phyloP scores from a whole-genome alignment of 2,797 vertebrate species.

The Cichlasoma orientale region DNA sequence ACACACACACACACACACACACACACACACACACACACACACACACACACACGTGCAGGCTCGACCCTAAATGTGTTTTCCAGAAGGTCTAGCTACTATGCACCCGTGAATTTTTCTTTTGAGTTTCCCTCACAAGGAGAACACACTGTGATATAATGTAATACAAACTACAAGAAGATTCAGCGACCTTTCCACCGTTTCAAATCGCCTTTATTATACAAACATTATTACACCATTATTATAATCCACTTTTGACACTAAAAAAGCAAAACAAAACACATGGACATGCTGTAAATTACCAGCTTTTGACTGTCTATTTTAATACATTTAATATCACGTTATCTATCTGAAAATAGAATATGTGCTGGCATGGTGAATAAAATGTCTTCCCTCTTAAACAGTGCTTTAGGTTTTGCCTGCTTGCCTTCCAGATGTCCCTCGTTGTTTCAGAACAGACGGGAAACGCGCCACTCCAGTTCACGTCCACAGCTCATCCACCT shows the following conservation, averaged over 20 bases:
- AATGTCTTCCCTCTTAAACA: background rate
- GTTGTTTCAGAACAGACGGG: constrained; percentile 61
- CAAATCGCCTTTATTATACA: background rate
- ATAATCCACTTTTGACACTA: background rate
- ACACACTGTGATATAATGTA: constrained; percentile 3
- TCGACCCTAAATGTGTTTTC: constrained; percentile 35
- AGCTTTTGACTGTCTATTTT: background rate
- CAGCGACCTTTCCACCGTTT: background rate
- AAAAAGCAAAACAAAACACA: background rate
- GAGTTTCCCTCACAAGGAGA: background rate
- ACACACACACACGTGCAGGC: constrained; percentile 10
- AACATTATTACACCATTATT: background rate
- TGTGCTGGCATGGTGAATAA: background rate
- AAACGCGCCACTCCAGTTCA: constrained; percentile 35
- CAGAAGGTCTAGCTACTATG: constrained; percentile 10
- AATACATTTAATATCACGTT: background rate
- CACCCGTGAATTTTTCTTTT: background rate
- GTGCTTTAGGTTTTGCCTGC: constrained; percentile 21
- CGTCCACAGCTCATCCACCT: constrained; percentile 17
- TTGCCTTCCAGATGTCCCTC: constrained; percentile 65
- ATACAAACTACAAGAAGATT: constrained; percentile 10
- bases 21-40: constrained; percentile 32
- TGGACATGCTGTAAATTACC: background rate
- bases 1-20: constrained; percentile 23
- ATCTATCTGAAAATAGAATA: background rate